Evolutionary conservation across 2,113 vertebrate species (phyloP), one percentile per base, ranked within the genome.

Genomic region (Phrynosoma platyrhinos): DNA sequence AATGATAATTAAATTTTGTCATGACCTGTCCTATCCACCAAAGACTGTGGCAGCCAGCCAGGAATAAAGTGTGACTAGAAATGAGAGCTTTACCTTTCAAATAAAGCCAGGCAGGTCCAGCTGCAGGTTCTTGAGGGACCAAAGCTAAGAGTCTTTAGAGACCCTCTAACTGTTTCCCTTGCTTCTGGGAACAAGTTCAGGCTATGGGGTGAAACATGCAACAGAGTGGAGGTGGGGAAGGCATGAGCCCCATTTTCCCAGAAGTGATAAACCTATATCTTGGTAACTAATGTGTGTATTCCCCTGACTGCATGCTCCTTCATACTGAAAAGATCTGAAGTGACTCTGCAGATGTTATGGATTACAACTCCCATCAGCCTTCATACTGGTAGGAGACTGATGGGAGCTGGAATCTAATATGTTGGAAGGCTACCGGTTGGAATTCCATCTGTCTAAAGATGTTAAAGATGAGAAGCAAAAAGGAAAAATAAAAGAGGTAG

Each of bases 1-100:
- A 89, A 87, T 90, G 86, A 84, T 83, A 91, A 95, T 93, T 93
- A 86, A 93, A 96, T 85, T 91, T 90, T 94, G 91, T 82, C 86
- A 86, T 87, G 94, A 93, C 93, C 95, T 94, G 91, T 90, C 91
- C 90, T 0, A 0, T 90, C 89, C 89, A 91, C 90, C 0, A 0
- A 91, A 92, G 84, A 32, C 4, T 0, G 91, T 89, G 91, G 93
- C 90, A 0, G 79, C 0, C 0, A 78, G 92, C 93, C 95, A 95
- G 84, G 71, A 69, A 75, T 82, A 89, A 85, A 0, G n/a, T 40
- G 85, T 68, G 40, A 76, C 85, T 71, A 86, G 91, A 92, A 88
- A n/a, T 9, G 25, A 74, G 69, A 42, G 10, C 13, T 32, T 68
- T 53, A 16, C 55, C 72, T 88, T 13, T 27, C 23, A 9, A n/a